Percentiles rank a stretch among this genome's conserved stretches.
phyloP scores from a whole-genome alignment of 2,113 vertebrate species.

The Crotalus tigris region DNA sequence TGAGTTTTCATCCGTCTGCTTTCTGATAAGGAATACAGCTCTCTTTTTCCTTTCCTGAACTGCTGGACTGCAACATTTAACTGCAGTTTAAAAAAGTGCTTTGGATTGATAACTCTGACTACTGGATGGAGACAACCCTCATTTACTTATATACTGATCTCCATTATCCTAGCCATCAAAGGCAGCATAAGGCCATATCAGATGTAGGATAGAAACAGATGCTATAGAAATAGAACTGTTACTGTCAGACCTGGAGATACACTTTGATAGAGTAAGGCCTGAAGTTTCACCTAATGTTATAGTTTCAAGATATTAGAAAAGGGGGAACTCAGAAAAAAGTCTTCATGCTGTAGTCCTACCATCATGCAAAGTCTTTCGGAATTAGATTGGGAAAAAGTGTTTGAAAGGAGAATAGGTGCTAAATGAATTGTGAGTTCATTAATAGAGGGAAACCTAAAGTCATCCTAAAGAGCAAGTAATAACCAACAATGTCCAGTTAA shows the following conservation, averaged over 20 bases:
- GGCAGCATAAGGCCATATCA: no score
- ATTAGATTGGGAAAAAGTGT: not conserved
- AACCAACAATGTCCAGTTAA: not conserved
- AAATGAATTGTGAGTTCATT: not conserved
- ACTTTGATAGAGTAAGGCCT: not conserved
- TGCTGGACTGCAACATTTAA: not conserved
- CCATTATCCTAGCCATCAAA: not conserved
- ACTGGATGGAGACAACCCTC: not conserved
- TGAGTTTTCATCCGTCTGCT: not conserved
- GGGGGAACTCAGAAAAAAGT: not conserved
- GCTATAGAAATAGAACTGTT: not conserved
- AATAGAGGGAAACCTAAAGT: not conserved
- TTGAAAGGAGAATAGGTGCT: not conserved
- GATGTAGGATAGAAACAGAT: not conserved
- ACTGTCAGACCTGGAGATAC: not conserved
- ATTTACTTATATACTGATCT: not conserved
- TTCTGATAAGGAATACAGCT: not conserved
- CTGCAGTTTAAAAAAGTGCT: not conserved
- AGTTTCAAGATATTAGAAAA: not conserved
- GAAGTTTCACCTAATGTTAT: not conserved
- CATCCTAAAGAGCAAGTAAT: not conserved
- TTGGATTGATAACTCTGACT: not conserved
- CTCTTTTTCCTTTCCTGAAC: not conserved
- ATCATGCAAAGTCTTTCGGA: no score
- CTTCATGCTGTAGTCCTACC: not conserved